These are phyloP conservation scores for Automeris io DNA, from an alignment of 2,888 invertebrate species.

Conservation along the genomic window DNA sequence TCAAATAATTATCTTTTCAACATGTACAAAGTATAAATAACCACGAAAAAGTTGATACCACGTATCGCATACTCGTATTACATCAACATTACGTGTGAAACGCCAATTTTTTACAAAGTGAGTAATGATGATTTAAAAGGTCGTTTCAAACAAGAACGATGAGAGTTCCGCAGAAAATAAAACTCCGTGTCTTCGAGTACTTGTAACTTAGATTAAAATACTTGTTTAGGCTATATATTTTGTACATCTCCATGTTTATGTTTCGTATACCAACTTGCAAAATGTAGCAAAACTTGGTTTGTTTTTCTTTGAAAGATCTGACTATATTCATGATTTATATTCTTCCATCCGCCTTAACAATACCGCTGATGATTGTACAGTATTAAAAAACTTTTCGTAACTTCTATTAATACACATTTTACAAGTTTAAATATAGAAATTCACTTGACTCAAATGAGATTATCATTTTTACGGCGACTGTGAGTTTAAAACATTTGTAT, in stretches of 20 bases:
- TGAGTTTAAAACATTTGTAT: no score
- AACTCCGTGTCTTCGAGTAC: neutral
- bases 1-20: no score
- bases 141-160: neutral
- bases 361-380: no score
- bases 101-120: conserved; percentile 10
- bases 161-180: conserved; percentile 2
- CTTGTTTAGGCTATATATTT: neutral
- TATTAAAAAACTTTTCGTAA: no score
- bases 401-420: no score
- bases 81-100: conserved; percentile 4
- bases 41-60: neutral
- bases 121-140: neutral
- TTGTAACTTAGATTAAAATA: neutral
- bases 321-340: conserved; percentile 5
- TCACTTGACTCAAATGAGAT: no score
- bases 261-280: neutral
- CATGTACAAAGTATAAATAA: no score
- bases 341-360: no score
- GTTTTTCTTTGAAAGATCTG: no score
- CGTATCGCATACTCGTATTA: neutral
- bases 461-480: no score
- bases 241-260: neutral
- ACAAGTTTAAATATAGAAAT: no score
- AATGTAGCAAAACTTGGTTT: neutral